A percentile compares a stretch with the other conserved stretches of the same genome.
These are phyloP conservation scores for Zaprionus ghesquierei DNA, from an alignment of 1,140 invertebrate species.

Conservation along the genomic window DNA sequence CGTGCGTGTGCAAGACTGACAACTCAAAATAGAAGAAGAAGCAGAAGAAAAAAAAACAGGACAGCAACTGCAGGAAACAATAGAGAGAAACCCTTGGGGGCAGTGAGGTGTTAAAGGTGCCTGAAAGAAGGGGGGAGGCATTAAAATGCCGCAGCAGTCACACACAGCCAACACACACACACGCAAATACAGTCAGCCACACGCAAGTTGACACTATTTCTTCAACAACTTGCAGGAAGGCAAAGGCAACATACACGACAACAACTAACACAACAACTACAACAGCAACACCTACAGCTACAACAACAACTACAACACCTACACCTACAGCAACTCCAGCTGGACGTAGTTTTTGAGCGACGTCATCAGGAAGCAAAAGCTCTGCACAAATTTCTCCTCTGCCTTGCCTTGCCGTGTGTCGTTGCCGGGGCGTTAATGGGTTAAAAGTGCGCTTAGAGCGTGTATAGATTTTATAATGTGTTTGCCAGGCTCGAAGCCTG, in stretches of 20 bases:
- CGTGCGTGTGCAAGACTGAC: slow-evolving; percentile 8
- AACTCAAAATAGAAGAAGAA: too few relatives aligned
- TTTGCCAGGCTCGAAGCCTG: slow-evolving; percentile 43
- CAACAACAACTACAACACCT: not conserved
- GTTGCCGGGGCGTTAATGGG: slow-evolving; percentile 66
- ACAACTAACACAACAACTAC: slow-evolving; percentile 8
- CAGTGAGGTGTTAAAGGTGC: slow-evolving; percentile 54
- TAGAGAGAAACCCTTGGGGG: slow-evolving; percentile 65
- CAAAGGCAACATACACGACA: slow-evolving; percentile 19
- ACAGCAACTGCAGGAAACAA: slow-evolving; percentile 59
- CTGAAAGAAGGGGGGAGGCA: slow-evolving; percentile 24
- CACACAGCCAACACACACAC: not conserved
- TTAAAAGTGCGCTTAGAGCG: slow-evolving; percentile 76
- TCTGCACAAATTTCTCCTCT: slow-evolving; percentile 16
- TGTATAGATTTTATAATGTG: slow-evolving; percentile 79
- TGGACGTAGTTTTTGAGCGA: slow-evolving; percentile 56
- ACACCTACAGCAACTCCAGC: slow-evolving; percentile 6
- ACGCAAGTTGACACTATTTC: slow-evolving; percentile 71
- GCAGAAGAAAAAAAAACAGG: slow-evolving; percentile 16
- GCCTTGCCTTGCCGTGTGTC: not conserved
- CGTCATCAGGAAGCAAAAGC: slow-evolving; percentile 63
- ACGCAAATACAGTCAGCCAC: not conserved
- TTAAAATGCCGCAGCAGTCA: slow-evolving; percentile 61
- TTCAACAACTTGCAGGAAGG: slow-evolving; percentile 52
- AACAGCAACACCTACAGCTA: slow-evolving; percentile 5